A percentile compares a stretch with the other conserved stretches of the same genome.
Conservation (phyloP, 2,113 vertebrate genomes). For the Sceloporus tristichus region DNA sequence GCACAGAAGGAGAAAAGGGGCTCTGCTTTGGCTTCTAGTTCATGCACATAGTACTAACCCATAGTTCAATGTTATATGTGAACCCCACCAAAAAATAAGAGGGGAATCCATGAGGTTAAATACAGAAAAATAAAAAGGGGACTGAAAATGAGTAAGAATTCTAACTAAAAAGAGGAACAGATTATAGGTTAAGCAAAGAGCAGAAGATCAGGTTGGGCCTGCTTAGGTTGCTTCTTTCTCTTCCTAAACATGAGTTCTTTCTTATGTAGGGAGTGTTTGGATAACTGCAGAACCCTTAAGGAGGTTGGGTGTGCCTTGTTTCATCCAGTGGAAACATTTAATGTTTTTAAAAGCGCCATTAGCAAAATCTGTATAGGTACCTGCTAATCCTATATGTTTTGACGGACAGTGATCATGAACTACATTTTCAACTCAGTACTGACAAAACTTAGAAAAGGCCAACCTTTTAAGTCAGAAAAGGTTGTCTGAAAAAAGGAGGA, state of each 20-base stretch:
- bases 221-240: slow-evolving; percentile 40
- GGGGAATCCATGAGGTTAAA: neutral
- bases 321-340: slow-evolving; percentile 57
- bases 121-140: neutral
- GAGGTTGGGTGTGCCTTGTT: slow-evolving; percentile 62
- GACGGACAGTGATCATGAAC: neutral
- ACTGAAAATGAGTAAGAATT: neutral
- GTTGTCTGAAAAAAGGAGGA: neutral
- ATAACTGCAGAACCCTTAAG: slow-evolving; percentile 57
- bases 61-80: neutral
- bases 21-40: neutral
- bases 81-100: too few species aligned
- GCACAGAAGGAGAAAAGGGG: neutral
- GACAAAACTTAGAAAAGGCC: neutral
- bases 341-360: slow-evolving; percentile 14
- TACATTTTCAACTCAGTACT: neutral
- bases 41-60: neutral
- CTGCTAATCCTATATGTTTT: neutral
- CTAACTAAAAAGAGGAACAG: neutral
- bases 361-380: slow-evolving; percentile 14
- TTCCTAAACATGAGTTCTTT: slow-evolving; percentile 17
- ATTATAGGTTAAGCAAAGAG: slow-evolving; percentile 16
- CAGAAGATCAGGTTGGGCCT: slow-evolving; percentile 30
- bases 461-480: slow-evolving; percentile 27
- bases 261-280: slow-evolving; percentile 59